These are phyloP conservation scores for Helogale parvula DNA, from an alignment of 2,113 vertebrate species.

Conservation along the genomic window DNA sequence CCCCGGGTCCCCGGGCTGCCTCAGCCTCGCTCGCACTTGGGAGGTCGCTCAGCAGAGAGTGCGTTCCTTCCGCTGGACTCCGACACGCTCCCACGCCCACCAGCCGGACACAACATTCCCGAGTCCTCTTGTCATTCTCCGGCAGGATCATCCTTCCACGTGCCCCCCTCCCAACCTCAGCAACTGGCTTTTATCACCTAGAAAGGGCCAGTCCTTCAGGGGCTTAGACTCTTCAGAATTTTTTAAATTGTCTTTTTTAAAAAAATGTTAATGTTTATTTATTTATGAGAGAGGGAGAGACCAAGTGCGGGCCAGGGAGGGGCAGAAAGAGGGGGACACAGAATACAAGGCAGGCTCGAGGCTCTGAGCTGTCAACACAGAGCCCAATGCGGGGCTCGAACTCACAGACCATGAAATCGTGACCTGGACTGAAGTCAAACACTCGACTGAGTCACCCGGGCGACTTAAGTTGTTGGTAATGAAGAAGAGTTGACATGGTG, in stretches of 20 bases:
- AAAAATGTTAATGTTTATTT: too few species aligned
- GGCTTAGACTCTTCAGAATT: not conserved
- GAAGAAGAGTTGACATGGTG: not conserved
- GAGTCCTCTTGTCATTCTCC: not conserved
- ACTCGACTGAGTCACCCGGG: too few species aligned
- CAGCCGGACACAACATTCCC: not conserved
- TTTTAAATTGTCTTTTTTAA: not conserved
- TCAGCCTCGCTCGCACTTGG: rapidly evolving
- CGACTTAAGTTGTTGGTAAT: too few species aligned
- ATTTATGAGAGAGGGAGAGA: too few species aligned
- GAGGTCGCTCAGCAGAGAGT: not conserved
- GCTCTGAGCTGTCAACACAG: too few species aligned
- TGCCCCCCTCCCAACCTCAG: not conserved
- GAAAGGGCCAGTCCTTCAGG: not conserved
- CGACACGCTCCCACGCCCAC: not conserved
- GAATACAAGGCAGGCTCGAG: too few species aligned
- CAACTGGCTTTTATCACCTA: too few species aligned
- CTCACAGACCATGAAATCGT: too few species aligned
- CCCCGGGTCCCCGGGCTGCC: not conserved
- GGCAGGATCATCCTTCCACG: not conserved
- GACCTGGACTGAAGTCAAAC: too few species aligned
- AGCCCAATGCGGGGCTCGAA: too few species aligned
- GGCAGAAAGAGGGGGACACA: too few species aligned
- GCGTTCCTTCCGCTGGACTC: not conserved
- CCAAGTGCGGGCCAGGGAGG: too few species aligned